Evolutionary conservation across 2,113 vertebrate genomes (phyloP), one percentile per base, ranked within the genome.

Genomic region (Rhabdornis inornatus): DNA sequence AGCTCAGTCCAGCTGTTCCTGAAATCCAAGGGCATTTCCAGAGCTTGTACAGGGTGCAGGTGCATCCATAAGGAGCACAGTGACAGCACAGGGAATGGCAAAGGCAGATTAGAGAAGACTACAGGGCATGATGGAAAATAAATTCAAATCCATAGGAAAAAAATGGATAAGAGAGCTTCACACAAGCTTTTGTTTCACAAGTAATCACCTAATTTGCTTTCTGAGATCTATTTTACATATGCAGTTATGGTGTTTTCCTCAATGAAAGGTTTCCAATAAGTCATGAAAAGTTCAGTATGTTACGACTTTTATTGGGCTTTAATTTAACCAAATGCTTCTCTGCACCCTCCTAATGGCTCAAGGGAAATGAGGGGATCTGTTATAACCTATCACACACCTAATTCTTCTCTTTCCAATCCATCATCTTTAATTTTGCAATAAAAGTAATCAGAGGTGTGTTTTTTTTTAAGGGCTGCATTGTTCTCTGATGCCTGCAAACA

Each of bases 351-450:
- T 84, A 90, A 84, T 11, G 39, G 60, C 24, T 63, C 80, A 53
- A 69, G 61, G 40, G 76, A 86, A 78, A 86, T 33, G 57, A 92
- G 64, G 87, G 85, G 70, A 75, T 91, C 84, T 74, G 8, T 57
- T 50, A 35, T 6, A 83, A 85, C 44, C 68, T 45, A 25, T 17
- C 89, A 39, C 37, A 45, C 0, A 1, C 80, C 80, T 40, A 57
- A 95, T 94, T 69, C 20, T 68, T 75, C 64, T 69, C 76, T 87
- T 92, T 56, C 80, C 53, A 79, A 92, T 87, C 37, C 44, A 75
- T 81, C 55, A 76, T 30, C 64, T 89, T 56, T 95, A 93, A 95
- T 94, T 96, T 90, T 56, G 72, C 80, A 75, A 82, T 89, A 89
- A 68, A 69, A 64, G 53, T 39, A 89, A 86, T 50, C 79, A 53